Evolutionary conservation across 2,797 vertebrate species (phyloP).

Genomic region (Aeoliscus strigatus): DNA sequence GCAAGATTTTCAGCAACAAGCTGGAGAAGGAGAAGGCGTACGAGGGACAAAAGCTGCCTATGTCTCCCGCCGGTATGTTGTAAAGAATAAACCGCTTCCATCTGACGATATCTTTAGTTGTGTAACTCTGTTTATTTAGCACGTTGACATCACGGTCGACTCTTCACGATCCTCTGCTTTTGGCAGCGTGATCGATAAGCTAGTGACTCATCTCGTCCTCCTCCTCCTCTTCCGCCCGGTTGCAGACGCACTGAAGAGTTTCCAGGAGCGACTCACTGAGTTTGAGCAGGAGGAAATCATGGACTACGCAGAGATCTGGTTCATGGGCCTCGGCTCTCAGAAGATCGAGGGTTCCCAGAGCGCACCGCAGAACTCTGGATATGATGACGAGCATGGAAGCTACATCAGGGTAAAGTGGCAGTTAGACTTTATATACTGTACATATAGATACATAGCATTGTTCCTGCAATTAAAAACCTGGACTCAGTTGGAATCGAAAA

Average conservation of each 20-base stretch:
- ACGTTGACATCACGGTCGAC: constrained; percentile 10
- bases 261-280: constrained; percentile 82
- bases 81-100: constrained; percentile 2
- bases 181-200: constrained; percentile 26
- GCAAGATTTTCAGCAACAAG: constrained; percentile 69
- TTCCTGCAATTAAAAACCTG: no score
- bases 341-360: constrained; percentile 87
- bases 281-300: constrained; percentile 92
- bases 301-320: constrained; percentile 87
- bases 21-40: constrained; percentile 71
- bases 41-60: constrained; percentile 77
- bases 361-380: constrained; percentile 90
- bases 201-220: constrained; percentile 41
- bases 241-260: constrained; percentile 87
- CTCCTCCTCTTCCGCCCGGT: constrained; percentile 24
- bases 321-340: constrained; percentile 92
- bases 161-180: constrained; percentile 32
- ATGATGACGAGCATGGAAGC: constrained; percentile 93
- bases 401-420: no score
- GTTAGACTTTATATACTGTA: no score
- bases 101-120: no score
- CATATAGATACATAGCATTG: no score
- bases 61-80: constrained; percentile 82
- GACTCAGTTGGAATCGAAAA: no score
- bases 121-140: constrained; percentile 16